Base-by-base conservation (phyloP, 2,113 vertebrate species). In the Strix aluco region DNA sequence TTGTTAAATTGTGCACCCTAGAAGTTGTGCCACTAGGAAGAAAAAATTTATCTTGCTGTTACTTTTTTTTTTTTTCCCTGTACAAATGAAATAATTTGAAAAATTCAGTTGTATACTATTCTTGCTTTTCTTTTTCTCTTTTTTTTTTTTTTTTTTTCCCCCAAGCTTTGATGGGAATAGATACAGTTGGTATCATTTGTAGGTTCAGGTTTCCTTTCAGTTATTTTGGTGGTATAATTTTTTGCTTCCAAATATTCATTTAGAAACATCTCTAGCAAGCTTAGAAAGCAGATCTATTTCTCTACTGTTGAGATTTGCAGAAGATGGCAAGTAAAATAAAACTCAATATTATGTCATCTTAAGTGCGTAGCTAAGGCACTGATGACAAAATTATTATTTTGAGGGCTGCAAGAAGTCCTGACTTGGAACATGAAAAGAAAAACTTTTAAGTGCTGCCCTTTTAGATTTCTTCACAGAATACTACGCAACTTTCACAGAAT, bases 101-200 rank as follows among this genome's bases (percentile, higher is more conserved):
- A 88, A 69, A 47, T 12, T 54, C 15, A 42, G 6, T 20, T 32
- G 13, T 32, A 6, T 79, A 6, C 75, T 81, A 22, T 21, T 36
- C 25, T 67, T 58, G 19, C 13, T 72, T 91, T 80, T 61, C 6
- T 54, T 66, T 73, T 15, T 58, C 7, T 55, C 6, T 11, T 6
- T 19, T 12, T 11, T 6, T 19, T 40, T 27, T 11, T 19, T n/a
- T 1, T 12, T 22, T 26, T 15, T 1, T 11, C 1, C 3, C n/a
- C 21, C 16, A 32, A 6, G 22, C 26, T 87, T 89, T 73, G 65
- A 40, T 65, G 19, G 26, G 14, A 78, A 36, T 51, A 79, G 67
- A 34, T 52, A 11, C 1, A 40, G 6, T 18, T 57, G 36, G 10
- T 89, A 23, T 52, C 6, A 47, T 38, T 46, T 47, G 61, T 29